phyloP scores from a whole-genome alignment of 92 coral and sea anemone species.

The Epizoanthus stellaris region DNA sequence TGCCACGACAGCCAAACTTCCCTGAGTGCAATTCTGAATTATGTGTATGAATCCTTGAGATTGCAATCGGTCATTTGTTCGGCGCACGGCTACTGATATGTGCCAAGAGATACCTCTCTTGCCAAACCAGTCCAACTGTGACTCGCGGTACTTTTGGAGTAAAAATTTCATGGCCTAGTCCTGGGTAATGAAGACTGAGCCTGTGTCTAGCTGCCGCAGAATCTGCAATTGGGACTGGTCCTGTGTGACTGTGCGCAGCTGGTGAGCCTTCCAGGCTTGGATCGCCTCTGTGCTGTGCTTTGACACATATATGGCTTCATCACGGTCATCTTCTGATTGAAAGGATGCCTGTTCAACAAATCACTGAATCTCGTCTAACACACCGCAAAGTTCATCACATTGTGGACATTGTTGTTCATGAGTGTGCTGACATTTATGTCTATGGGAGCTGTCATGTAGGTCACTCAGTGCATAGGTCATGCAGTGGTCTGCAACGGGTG shows the following conservation, averaged over 20 bases:
- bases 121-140: slow-evolving; percentile 54
- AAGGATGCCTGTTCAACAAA: slow-evolving; percentile 37
- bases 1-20: slow-evolving; percentile 54
- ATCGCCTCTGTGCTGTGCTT: slow-evolving; percentile 49
- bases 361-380: slow-evolving; percentile 29
- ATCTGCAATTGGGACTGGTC: slow-evolving; percentile 54
- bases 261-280: slow-evolving; percentile 53
- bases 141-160: slow-evolving; percentile 60
- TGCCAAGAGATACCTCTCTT: slow-evolving; percentile 59
- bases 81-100: slow-evolving; percentile 42
- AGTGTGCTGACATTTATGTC: slow-evolving; percentile 23
- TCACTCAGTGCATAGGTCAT: slow-evolving; percentile 52
- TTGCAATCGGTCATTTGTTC: slow-evolving; percentile 22
- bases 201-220: slow-evolving; percentile 34
- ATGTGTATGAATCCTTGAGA: slow-evolving; percentile 42
- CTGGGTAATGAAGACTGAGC: slow-evolving; percentile 48
- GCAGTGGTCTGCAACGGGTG: slow-evolving; percentile 50
- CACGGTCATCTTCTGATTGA: slow-evolving; percentile 44
- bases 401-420: slow-evolving; percentile 34
- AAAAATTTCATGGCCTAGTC: slow-evolving; percentile 58
- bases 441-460: slow-evolving; percentile 6
- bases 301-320: slow-evolving; percentile 42
- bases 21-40: slow-evolving; percentile 66
- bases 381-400: slow-evolving; percentile 40
- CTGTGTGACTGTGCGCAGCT: slow-evolving; percentile 51